These are phyloP conservation scores for Buphagus erythrorhynchus DNA, from an alignment of 2,797 vertebrate species.

Conservation along the genomic window DNA sequence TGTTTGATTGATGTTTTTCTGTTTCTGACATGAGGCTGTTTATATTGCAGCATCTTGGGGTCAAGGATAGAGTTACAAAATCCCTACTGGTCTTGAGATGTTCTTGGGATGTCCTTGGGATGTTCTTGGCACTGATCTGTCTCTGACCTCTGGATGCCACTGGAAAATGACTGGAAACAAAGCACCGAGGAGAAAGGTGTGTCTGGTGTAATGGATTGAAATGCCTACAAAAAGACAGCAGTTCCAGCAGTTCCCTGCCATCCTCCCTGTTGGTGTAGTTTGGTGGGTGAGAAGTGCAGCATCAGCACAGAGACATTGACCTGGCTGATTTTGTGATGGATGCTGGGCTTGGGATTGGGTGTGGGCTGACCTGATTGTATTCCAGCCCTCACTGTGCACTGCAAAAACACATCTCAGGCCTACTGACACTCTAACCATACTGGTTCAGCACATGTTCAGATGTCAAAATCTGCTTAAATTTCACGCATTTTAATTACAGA, in stretches of 20 bases:
- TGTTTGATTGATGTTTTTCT: not conserved
- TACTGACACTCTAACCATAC: fast-evolving
- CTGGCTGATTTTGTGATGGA: not conserved
- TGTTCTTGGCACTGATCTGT: not conserved
- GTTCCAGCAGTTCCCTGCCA: not conserved
- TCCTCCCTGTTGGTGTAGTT: not conserved
- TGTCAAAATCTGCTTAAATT: not conserved
- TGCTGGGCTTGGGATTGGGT: not conserved
- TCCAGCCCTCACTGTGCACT: not conserved
- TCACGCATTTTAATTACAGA: not conserved
- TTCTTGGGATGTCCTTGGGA: not conserved
- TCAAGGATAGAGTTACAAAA: not conserved
- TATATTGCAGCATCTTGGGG: not conserved
- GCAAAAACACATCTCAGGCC: not conserved
- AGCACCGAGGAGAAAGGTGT: not conserved
- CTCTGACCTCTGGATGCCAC: fast-evolving
- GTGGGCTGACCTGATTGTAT: not conserved
- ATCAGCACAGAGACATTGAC: fast-evolving
- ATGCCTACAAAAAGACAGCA: not conserved
- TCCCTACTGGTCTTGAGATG: not conserved
- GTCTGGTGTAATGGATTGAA: not conserved
- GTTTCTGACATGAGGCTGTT: not conserved
- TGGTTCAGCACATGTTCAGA: not conserved
- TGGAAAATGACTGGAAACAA: not conserved
- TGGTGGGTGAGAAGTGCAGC: not conserved